Conservation (phyloP, 1,140 invertebrate genomes). For the Cydia amplana region DNA sequence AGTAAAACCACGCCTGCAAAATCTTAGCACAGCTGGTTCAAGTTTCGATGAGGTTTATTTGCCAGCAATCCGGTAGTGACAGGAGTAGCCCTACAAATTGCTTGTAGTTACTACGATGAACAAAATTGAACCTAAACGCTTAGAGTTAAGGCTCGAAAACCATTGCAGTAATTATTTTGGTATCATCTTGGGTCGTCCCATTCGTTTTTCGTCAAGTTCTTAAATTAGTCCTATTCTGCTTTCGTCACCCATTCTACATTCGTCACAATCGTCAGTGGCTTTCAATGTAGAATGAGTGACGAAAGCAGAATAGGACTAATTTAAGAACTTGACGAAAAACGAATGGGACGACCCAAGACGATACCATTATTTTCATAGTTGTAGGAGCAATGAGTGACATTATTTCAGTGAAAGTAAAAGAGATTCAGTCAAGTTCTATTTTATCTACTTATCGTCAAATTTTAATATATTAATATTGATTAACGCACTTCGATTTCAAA, state of each 20-base stretch:
- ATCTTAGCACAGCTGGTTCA: too few relatives aligned
- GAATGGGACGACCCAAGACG: too few relatives aligned
- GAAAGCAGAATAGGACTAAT: too few relatives aligned
- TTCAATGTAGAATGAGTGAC: too few relatives aligned
- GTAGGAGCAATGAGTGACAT: conserved; percentile 11
- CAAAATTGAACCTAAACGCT: conserved; percentile 9
- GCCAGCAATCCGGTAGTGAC: not conserved
- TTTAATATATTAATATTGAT: conserved; percentile 43
- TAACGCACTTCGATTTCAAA: conserved; percentile 57
- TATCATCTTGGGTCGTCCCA: too few relatives aligned
- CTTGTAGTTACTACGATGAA: conserved; percentile 11
- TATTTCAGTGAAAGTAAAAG: conserved; percentile 9
- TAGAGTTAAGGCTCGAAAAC: conserved; percentile 5
- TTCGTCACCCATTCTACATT: too few relatives aligned
- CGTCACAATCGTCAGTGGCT: too few relatives aligned
- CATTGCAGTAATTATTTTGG: conserved; percentile 19
- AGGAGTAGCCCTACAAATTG: not conserved
- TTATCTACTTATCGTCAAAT: conserved; percentile 45
- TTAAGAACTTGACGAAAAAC: too few relatives aligned
- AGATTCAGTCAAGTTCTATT: conserved; percentile 42
- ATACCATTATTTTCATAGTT: conserved; percentile 14
- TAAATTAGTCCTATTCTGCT: too few relatives aligned
- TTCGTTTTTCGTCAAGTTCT: too few relatives aligned
- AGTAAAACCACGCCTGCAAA: too few relatives aligned
- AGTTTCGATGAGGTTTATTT: not conserved